Evolutionary conservation across 1,140 invertebrate species (phyloP), one percentile per base, ranked within the genome.

Genomic region (Cydia fagiglandana): DNA sequence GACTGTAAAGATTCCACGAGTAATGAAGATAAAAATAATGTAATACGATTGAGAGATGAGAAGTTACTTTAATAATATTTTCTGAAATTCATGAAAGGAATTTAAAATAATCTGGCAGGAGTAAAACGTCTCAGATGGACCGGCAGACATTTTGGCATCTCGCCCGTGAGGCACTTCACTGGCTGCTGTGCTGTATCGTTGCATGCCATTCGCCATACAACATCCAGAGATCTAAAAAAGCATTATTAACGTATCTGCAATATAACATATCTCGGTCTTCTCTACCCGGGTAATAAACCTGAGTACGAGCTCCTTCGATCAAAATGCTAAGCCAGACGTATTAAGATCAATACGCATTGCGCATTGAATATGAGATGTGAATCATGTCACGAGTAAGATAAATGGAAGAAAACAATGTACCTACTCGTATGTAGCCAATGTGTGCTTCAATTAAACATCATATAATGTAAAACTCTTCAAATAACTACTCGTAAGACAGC

Each of bases 61-160:
- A 70, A 70, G n/a, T 41, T 3, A 30, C 17, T 34, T 38, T 70
- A 20, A 38, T 70, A 41, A 38, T 70, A 70, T 41, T 70, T 70
- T 41, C 13, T 70, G n/a, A 70, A 70, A 70, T 70, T 38, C n/a
- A 70, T 20, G 66, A 41, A 20, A 70, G 34, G 17, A 70, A 70
- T 70, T 70, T 70, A 17, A 38, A 70, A 70, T 70, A 70, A 38
- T 70, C 66, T 38, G 34, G n/a, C n/a, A 70, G 15, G 34, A 70
- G 66, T 45, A 17, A 28, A 45, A 20, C 30, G 15, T n/a, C 28
- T 34, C 30, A 34, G 64, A 34, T 45, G 66, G n/a, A 70, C 30
- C 66, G 66, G 66, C 66, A 70, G 66, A 70, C 66, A 70, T 70
- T n/a, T 70, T 70, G 66, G 66, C 66, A 70, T 70, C 4, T 41